These are phyloP conservation scores for Chascanopsetta lugubris DNA, from an alignment of 2,113 vertebrate species.

Conservation along the genomic window DNA sequence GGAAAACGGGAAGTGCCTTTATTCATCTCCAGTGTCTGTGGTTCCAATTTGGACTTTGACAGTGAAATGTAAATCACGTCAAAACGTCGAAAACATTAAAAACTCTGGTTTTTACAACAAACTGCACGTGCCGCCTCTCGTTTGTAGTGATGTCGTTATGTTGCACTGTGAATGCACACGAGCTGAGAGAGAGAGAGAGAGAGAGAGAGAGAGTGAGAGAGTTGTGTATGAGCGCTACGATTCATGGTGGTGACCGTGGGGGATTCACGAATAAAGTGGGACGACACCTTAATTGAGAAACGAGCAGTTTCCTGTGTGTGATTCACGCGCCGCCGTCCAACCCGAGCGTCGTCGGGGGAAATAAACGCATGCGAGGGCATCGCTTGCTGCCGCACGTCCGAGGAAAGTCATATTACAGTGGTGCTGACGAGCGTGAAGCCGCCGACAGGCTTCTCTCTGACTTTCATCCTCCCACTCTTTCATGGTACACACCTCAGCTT, in stretches of 20 bases:
- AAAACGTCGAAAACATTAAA: slow-evolving; percentile 25
- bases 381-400: slow-evolving; percentile 3
- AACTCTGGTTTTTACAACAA: slow-evolving; percentile 6
- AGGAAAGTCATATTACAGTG: slow-evolving; percentile 1
- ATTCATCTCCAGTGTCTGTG: background rate
- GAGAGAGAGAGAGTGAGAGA: background rate
- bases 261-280: slow-evolving; percentile 45
- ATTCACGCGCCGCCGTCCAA: slow-evolving; percentile 44
- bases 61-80: slow-evolving; percentile 11
- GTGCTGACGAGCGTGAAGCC: slow-evolving; percentile 4
- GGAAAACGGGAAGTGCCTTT: slow-evolving; percentile 11
- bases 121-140: slow-evolving; percentile 7
- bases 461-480: background rate
- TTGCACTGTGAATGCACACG: slow-evolving; percentile 37
- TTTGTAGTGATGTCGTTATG: slow-evolving; percentile 21
- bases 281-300: slow-evolving; percentile 34
- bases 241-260: slow-evolving; percentile 7
- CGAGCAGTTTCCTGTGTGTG: slow-evolving; percentile 23
- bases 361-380: slow-evolving; percentile 19
- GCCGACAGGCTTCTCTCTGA: background rate
- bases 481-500: too few species aligned
- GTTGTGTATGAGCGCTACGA: background rate
- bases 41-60: background rate
- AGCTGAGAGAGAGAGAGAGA: slow-evolving; percentile 10
- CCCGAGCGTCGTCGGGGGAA: slow-evolving; percentile 33